Evolutionary conservation across 2,888 invertebrate genomes (phyloP), one percentile per base, ranked within the genome.

Genomic region (Perithous albicinctus): DNA sequence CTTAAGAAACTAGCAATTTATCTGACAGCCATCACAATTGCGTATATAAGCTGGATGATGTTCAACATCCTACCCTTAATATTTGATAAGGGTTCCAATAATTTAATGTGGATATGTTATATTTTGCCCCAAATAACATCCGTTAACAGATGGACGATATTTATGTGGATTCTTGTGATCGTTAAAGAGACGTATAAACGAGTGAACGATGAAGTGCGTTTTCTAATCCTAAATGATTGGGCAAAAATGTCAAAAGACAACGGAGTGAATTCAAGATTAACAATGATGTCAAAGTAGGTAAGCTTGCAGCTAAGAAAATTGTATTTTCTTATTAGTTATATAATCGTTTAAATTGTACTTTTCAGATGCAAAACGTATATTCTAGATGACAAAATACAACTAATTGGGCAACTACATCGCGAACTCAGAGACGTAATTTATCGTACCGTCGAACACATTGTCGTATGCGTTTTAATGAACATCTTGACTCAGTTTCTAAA

Each of bases 331-430:
- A 12, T 20, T 1, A 41, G 6, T 8, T 32, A 15, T 1, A n/a
- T 23, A 15, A 66, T 8, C n/a, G 15, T 23, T 48, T 20, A 1
- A 32, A 56, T 35, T n/a, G 0, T 76, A 4, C 1, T n/a, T 64
- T 78, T 4, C 48, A 78, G 78, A 23, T 32, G 15, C 10, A 43
- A 54, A 10, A 4, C 1, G 4, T 20, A 15, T 61, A 2, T 23
- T 32, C 43, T 51, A 1, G 23, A 29, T 20, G 54, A 78, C 6
- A 15, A 23, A 56, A 70, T 78, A 8, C 7, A 15, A 18, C 3
- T 56, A 5, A 56, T 78, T 64, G 64, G 54, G n/a, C 63, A 70
- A 15, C 35, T 78, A n/a, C 78, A 78, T 56, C 70, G 70, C 8
- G 43, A 78, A 26, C 70, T 78, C 5, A 64, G 78, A 59, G 48